Conservation (phyloP, 2,888 invertebrate species). For the Ypsolopha scabrella region DNA sequence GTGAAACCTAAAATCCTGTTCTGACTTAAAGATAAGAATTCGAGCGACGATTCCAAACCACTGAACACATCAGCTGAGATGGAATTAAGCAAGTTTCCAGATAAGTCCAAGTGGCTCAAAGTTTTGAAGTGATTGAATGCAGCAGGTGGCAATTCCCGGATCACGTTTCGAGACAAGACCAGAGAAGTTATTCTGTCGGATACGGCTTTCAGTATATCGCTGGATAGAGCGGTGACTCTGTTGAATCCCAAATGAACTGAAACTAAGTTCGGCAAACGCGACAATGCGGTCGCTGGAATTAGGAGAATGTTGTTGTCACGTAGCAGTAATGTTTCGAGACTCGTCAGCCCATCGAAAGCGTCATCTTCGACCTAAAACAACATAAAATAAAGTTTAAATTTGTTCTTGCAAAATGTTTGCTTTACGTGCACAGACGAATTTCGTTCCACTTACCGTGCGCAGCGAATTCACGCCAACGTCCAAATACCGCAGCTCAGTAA, state of each 20-base stretch:
- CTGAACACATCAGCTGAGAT: slow-evolving; percentile 80
- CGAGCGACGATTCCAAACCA: slow-evolving; percentile 80
- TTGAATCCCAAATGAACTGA: slow-evolving; percentile 87
- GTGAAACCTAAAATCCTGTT: slow-evolving; percentile 79
- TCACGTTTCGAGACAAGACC: slow-evolving; percentile 85
- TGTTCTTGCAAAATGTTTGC: background rate
- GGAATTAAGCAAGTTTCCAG: slow-evolving; percentile 81
- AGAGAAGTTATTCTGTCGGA: slow-evolving; percentile 79
- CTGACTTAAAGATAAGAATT: slow-evolving; percentile 78
- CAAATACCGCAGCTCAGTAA: slow-evolving; percentile 77
- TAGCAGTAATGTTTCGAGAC: slow-evolving; percentile 80
- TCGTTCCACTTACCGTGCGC: slow-evolving; percentile 76
- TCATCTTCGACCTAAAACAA: slow-evolving; percentile 84
- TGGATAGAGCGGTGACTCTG: slow-evolving; percentile 86
- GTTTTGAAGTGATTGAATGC: slow-evolving; percentile 85
- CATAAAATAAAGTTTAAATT: slow-evolving; percentile 8
- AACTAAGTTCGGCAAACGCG: slow-evolving; percentile 79
- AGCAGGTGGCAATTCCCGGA: slow-evolving; percentile 84
- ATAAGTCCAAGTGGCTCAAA: slow-evolving; percentile 79
- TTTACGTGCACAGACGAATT: background rate
- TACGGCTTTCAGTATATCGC: slow-evolving; percentile 80
- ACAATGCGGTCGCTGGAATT: slow-evolving; percentile 86
- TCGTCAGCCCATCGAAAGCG: slow-evolving; percentile 85
- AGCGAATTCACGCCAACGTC: slow-evolving; percentile 89
- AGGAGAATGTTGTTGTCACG: slow-evolving; percentile 90